Conservation (phyloP, 2,113 vertebrate genomes). For the Platichthys stellatus region DNA sequence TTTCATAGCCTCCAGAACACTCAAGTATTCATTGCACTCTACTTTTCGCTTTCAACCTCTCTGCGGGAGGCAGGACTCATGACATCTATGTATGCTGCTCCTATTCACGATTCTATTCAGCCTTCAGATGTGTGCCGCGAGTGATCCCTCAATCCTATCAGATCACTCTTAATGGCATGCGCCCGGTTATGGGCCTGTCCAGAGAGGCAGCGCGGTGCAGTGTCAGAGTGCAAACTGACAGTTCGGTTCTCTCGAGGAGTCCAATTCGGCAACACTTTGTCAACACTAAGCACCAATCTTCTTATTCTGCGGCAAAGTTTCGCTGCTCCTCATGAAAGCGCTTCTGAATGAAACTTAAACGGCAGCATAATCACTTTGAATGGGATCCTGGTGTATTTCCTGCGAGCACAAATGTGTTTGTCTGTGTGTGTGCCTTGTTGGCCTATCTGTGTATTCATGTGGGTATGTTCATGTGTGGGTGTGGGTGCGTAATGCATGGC, state of each 20-base stretch:
- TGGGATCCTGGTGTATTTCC: slow-evolving; percentile 10
- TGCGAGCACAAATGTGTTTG: slow-evolving; percentile 19
- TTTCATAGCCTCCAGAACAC: slow-evolving; percentile 86
- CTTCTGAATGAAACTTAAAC: slow-evolving; percentile 32
- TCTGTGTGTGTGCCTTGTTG: slow-evolving; percentile 38
- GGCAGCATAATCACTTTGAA: background rate
- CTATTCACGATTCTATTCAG: slow-evolving; percentile 88
- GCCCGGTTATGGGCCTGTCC: slow-evolving; percentile 66
- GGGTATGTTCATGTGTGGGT: slow-evolving; percentile 56
- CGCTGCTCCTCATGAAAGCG: slow-evolving; percentile 16
- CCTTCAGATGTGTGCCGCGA: slow-evolving; percentile 88
- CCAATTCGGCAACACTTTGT: slow-evolving; percentile 16
- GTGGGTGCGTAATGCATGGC: slow-evolving; percentile 73
- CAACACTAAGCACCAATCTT: slow-evolving; percentile 11
- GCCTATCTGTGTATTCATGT: slow-evolving; percentile 74
- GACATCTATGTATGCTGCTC: slow-evolving; percentile 89
- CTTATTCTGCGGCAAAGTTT: slow-evolving; percentile 6
- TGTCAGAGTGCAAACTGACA: slow-evolving; percentile 47
- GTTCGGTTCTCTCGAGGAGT: slow-evolving; percentile 20
- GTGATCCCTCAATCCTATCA: slow-evolving; percentile 88
- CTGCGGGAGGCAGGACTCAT: slow-evolving; percentile 85
- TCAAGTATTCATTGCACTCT: slow-evolving; percentile 87
- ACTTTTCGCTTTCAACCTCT: slow-evolving; percentile 87
- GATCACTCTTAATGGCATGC: slow-evolving; percentile 83
- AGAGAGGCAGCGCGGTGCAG: slow-evolving; percentile 21